Base-by-base conservation (phyloP, 37 sponge, comb jelly and placozoan genomes). In the Dysidea cf. avara region DNA sequence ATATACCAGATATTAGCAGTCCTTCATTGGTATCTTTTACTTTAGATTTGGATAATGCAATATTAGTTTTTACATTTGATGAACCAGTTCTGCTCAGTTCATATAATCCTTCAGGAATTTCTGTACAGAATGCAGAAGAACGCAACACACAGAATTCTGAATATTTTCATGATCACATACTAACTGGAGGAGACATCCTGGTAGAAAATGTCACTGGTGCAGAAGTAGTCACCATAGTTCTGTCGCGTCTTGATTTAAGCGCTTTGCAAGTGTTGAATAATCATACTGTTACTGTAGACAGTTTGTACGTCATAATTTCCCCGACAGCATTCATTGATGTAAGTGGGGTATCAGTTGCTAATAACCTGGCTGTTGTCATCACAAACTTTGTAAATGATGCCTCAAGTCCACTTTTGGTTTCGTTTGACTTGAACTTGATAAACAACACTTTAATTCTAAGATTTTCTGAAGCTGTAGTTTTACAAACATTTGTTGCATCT, bases 381-480 rank as follows among this genome's bases (percentile, higher is more conserved):
- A 34, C 31, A 9, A 29, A 16, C 16, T 53, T 89, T 25, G 31
- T 59, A 16, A 56, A 49, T 16, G 87, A 93, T 30, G 55, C 60
- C 6, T 56, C 54, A n/a, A 62, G 66, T 31, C 95, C 95, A 28
- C 39, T 1, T 26, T 53, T 94, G 55, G 22, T 38, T 40, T 82
- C 83, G 20, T 94, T 81, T 71, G 86, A 90, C 46, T 74, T 94
- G 24, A 66, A 87, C 53, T 50, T 94, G 56, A 89, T 83, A 39
- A 78, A 82, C 55, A 86, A 85, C 54, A 43, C 57, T 28, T 84
- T 94, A 17, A 63, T 75, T 21, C 50, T 94, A 74, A 78, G 64
- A 26, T 94, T 94, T 69, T 78, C 83, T 28, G 87, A 94, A 61
- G 86, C 95, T 24, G 84, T 94, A 11, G 59, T 53, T 21, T 80